Conservation (phyloP, 2,797 vertebrate species). For the Danionella dracula region DNA sequence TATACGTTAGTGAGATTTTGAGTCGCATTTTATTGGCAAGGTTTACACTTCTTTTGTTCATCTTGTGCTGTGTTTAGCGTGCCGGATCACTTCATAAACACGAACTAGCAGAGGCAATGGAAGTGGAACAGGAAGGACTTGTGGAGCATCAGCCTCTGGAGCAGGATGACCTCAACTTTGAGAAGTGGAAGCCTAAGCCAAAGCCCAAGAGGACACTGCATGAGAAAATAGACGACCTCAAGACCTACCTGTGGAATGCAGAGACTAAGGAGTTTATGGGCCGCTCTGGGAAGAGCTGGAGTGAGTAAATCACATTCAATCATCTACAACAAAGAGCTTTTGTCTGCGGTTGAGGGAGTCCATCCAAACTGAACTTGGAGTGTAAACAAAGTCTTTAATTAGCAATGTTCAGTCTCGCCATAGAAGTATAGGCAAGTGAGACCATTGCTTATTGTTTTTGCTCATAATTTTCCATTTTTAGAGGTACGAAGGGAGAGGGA, state of each 20-base stretch:
- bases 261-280: slow-evolving; percentile 92
- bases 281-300: slow-evolving; percentile 90
- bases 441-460: slow-evolving; percentile 39
- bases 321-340: slow-evolving; percentile 1
- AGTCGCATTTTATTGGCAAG: not conserved
- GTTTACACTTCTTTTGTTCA: not conserved
- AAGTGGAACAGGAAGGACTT: slow-evolving; percentile 70
- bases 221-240: slow-evolving; percentile 77
- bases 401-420: slow-evolving; percentile 11
- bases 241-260: slow-evolving; percentile 89
- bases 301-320: slow-evolving; percentile 71
- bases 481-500: slow-evolving; percentile 35
- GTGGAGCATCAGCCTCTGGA: slow-evolving; percentile 75
- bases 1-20: not conserved
- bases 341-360: slow-evolving; percentile 12
- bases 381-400: slow-evolving; percentile 29
- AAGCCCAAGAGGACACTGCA: slow-evolving; percentile 76
- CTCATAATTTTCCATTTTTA: slow-evolving; percentile 37
- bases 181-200: slow-evolving; percentile 74
- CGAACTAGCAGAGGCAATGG: slow-evolving; percentile 62
- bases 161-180: slow-evolving; percentile 78
- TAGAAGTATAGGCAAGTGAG: slow-evolving; percentile 30
- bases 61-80: slow-evolving; percentile 42
- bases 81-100: slow-evolving; percentile 58
- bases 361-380: slow-evolving; percentile 12